Conservation (phyloP, 2,113 vertebrate species). For the Chaenocephalus aceratus region DNA sequence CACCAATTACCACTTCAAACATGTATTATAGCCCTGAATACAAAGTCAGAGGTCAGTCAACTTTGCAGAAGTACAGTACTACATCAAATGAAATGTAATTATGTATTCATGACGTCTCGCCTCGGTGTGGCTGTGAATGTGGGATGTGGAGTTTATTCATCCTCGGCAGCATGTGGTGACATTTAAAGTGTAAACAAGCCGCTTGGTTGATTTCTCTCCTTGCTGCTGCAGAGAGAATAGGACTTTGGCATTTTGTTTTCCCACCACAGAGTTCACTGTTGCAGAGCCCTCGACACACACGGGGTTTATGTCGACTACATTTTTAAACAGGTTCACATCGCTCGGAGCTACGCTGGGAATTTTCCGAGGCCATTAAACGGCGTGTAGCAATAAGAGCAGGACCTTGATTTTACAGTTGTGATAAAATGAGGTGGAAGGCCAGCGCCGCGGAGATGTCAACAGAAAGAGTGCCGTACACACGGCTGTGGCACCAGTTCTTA, state of each 20-base stretch:
- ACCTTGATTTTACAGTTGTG: background rate
- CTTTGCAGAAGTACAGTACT: background rate
- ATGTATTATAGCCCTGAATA: background rate
- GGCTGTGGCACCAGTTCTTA: background rate
- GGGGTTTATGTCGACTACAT: slow-evolving; percentile 10
- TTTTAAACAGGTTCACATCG: background rate
- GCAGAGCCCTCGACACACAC: background rate
- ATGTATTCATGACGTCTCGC: background rate
- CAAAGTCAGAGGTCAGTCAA: background rate
- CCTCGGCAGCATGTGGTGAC: slow-evolving; percentile 50
- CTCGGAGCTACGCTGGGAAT: background rate
- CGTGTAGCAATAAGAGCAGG: background rate
- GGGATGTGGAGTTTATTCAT: background rate
- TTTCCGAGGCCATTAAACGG: slow-evolving; percentile 8
- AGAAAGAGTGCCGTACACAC: background rate
- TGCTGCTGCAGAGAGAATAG: slow-evolving; percentile 16
- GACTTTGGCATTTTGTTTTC: slow-evolving; percentile 33
- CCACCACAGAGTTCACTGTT: slow-evolving; percentile 17
- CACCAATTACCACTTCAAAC: background rate
- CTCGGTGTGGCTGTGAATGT: background rate
- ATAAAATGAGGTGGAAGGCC: too few relatives aligned
- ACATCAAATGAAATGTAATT: background rate
- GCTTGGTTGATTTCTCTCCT: slow-evolving; percentile 33
- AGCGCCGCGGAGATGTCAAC: background rate
- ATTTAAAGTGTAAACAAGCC: slow-evolving; percentile 45